Evolutionary conservation across 2,888 invertebrate genomes (phyloP), one percentile per base, ranked within the genome.

Genomic region (Lepetodrilus schrolli): DNA sequence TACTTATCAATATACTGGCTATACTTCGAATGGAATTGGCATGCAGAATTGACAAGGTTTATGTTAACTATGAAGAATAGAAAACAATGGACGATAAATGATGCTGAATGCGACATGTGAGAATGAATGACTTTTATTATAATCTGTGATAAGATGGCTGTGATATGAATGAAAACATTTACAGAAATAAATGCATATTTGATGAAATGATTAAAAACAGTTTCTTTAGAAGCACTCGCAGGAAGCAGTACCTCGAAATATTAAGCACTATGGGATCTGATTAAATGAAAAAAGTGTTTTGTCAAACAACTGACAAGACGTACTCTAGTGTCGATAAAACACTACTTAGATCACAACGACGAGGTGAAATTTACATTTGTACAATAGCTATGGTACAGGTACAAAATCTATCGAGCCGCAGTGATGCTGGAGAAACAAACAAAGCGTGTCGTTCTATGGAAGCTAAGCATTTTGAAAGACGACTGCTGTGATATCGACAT

Each of bases 201-300:
- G 34, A 30, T 26, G 30, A 58, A 58, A 30, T 58, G 34, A 30
- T 58, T 58, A 34, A 23, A 51, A 23, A 58, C 51, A 58, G 10
- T 58, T 58, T 30, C 17, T 58, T 58, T 10, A 58, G 30, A 58
- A 58, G 58, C 58, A 58, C 58, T 58, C 21, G 26, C 30, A 26
- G 58, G 17, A 10, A 17, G n/a, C 13, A 30, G 17, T 8, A 58
- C 58, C 17, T 17, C 4, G 43, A 58, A 13, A 58, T 58, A n/a
- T n/a, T n/a, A 58, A 58, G 58, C 58, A 58, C 58, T 58, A 58
- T 58, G 17, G 26, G 58, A 58, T 58, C 58, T 58, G 58, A 58
- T 17, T 58, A 58, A 48, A 17, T 50, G 43, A 43, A 43, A 43
- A 43, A 13, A 43, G 4, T 43, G 43, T n/a, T n/a, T n/a, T 43